Evolutionary conservation across 37 sponge, comb jelly and placozoan species (phyloP).

Genomic region (Lycopodina hypogea): DNA sequence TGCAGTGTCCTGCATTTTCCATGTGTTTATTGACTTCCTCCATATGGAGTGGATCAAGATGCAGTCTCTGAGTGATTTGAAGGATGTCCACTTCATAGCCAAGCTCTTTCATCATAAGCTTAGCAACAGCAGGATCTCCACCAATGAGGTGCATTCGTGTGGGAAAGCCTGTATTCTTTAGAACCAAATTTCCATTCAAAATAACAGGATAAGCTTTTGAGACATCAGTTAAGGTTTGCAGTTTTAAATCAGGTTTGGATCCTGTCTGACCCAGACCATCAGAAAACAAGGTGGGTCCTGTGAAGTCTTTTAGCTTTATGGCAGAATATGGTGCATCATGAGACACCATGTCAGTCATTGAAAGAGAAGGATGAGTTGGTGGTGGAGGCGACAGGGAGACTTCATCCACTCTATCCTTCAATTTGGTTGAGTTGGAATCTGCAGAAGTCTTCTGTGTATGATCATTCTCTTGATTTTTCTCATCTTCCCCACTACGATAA

Average conservation of each 20-base stretch:
- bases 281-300: conserved; percentile 45
- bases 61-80: conserved; percentile 88
- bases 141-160: conserved; percentile 89
- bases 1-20: conserved; percentile 80
- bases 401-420: neutral
- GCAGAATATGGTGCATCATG: conserved; percentile 43
- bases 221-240: conserved; percentile 70
- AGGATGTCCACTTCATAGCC: conserved; percentile 44
- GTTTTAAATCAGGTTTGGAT: conserved; percentile 36
- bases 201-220: conserved; percentile 77
- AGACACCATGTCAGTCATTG: neutral
- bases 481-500: neutral
- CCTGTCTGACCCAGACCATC: conserved; percentile 16
- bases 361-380: neutral
- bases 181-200: conserved; percentile 86
- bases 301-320: conserved; percentile 47
- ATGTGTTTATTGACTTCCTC: conserved; percentile 94
- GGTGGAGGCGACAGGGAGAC: neutral
- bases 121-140: conserved; percentile 81
- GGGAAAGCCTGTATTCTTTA: conserved; percentile 92
- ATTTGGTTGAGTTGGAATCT: neutral
- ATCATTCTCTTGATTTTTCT: neutral
- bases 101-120: conserved; percentile 56
- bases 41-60: conserved; percentile 83
- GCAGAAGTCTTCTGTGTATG: neutral